Percentiles rank a stretch among this genome's conserved stretches.
Conservation (phyloP, 1,140 invertebrate genomes). For the Drosophila fuyamai region DNA sequence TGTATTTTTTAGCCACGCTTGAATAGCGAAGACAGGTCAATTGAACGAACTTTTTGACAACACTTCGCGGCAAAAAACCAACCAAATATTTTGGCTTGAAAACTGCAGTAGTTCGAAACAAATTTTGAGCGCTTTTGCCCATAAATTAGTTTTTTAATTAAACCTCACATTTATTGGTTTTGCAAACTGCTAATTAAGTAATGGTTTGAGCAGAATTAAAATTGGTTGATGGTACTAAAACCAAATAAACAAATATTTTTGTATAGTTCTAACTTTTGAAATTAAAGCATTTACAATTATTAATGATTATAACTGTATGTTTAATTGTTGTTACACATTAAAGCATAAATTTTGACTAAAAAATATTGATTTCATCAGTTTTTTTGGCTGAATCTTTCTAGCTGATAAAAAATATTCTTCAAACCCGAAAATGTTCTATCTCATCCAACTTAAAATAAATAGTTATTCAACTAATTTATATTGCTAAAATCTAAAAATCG, state of each 20-base stretch:
- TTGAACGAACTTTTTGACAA: constrained; percentile 32
- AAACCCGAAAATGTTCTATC: no score
- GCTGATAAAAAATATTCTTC: no score
- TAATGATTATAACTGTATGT: no score
- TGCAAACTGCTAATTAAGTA: not conserved
- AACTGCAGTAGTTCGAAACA: constrained; percentile 3
- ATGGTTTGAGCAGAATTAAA: not conserved
- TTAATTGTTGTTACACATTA: no score
- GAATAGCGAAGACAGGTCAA: constrained; percentile 38
- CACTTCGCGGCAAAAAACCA: not conserved
- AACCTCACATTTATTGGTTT: not conserved
- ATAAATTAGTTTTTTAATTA: constrained; percentile 29
- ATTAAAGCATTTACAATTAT: no score
- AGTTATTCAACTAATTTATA: no score
- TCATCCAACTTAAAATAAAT: no score
- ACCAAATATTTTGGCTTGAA: constrained; percentile 12
- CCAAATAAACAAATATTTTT: not conserved
- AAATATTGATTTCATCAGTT: no score
- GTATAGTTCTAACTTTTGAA: no score
- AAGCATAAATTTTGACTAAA: no score
- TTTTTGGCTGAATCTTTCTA: no score
- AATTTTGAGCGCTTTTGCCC: constrained; percentile 8
- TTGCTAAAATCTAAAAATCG: no score
- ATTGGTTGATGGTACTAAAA: not conserved
- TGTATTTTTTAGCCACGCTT: constrained; percentile 30